Base-by-base conservation (phyloP, 2,888 invertebrate genomes). In the Gastracanthus pulcherrimus region DNA sequence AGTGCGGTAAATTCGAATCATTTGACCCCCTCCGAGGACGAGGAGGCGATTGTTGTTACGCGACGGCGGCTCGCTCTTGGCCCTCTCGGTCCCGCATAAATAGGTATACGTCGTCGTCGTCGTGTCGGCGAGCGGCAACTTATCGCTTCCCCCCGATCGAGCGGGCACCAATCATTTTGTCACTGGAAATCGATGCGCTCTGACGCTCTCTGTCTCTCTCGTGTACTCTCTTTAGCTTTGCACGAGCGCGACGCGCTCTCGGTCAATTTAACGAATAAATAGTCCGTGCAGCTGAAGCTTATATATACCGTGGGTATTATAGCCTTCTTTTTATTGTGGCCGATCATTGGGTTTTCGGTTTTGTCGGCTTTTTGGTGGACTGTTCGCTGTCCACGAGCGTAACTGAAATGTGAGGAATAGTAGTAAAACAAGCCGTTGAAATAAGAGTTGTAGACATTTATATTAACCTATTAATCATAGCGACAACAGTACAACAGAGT, bases 141-240 rank as follows among this genome's bases (percentile, higher is more conserved):
- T 64, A 64, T 75, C 76, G 55, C 13, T 41, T 60, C n/a, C n/a
- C n/a, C n/a, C n/a, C n/a, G n/a, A n/a, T n/a, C n/a, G n/a, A n/a
- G 58, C 58, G 19, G 11, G 41, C 76, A n/a, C 45, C 62, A 67
- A 76, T 76, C 58, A 76, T 55, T 51, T 67, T 67, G 55, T 67
- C 76, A 76, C 41, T 69, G 58, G 29, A 76, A 76, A 76, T 76
- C 67, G 67, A 76, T 76, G 58, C 29, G 19, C 34, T 16, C 9
- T 11, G 51, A 0, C 34, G 9, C 13, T 16, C n/a, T 31, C 9
- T 19, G 5, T 13, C 19, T n/a, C n/a, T n/a, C n/a, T n/a, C n/a
- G n/a, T n/a, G n/a, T n/a, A n/a, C n/a, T n/a, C n/a, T n/a, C n/a
- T n/a, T n/a, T n/a, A n/a, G n/a, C n/a, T n/a, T n/a, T n/a, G n/a